A percentile compares a stretch with the other conserved stretches of the same genome.
These are phyloP conservation scores for Melanophora roralis DNA, from an alignment of 2,888 invertebrate species.

Conservation along the genomic window DNA sequence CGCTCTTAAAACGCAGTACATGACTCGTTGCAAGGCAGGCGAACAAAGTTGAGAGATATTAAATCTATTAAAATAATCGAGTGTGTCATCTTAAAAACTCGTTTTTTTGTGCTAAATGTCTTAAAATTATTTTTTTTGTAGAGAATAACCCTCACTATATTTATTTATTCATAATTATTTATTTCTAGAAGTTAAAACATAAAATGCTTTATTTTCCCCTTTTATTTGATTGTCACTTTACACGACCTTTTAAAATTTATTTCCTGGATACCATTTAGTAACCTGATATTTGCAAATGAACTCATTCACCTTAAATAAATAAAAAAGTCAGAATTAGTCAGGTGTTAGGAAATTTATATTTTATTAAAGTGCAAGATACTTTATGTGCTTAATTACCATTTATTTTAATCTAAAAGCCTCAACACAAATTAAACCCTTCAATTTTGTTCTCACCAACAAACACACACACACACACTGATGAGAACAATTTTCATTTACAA, in stretches of 20 bases:
- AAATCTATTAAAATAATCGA: too few species aligned
- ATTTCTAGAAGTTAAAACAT: neutral
- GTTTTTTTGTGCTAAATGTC: too few species aligned
- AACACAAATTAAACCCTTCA: constrained; percentile 22
- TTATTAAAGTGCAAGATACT: constrained; percentile 31
- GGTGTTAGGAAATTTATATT: constrained; percentile 26
- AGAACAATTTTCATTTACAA: neutral
- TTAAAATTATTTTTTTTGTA: too few species aligned
- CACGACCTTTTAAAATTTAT: neutral
- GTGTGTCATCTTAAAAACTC: too few species aligned
- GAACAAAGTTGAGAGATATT: too few species aligned
- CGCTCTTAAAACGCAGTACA: too few species aligned
- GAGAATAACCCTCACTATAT: too few species aligned
- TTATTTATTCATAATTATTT: too few species aligned
- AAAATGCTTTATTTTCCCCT: neutral
- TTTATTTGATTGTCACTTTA: neutral
- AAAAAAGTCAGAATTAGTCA: constrained; percentile 16
- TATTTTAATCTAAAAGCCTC: constrained; percentile 8
- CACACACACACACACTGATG: neutral
- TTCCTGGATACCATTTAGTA: neutral
- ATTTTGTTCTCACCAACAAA: neutral
- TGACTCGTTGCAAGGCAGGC: too few species aligned
- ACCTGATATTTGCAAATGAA: neutral
- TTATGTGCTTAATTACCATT: constrained; percentile 36
- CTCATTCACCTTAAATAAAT: neutral